Percentiles rank a stretch among this genome's conserved stretches.
Evolutionary conservation across 2,888 invertebrate species (phyloP).

Genomic region (Drosophila kambysellisi): DNA sequence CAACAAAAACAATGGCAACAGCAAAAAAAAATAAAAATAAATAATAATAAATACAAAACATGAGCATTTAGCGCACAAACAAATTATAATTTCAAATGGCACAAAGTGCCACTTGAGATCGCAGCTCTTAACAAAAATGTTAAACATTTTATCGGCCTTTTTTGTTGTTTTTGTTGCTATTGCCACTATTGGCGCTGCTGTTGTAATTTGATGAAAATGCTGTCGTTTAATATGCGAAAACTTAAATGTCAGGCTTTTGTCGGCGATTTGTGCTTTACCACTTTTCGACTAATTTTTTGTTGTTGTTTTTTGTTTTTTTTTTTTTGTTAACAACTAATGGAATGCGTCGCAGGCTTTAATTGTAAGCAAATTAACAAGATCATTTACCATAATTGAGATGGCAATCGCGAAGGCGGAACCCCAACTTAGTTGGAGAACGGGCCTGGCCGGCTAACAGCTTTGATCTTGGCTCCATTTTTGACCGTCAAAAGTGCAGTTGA

Average conservation of each 20-base stretch:
- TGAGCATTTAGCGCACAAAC: slow-evolving; percentile 72
- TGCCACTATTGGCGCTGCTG: slow-evolving; percentile 33
- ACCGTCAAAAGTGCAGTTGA: slow-evolving; percentile 40
- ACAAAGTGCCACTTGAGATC: slow-evolving; percentile 76
- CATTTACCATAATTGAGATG: slow-evolving; percentile 73
- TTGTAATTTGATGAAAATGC: slow-evolving; percentile 47
- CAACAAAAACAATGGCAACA: slow-evolving; percentile 28
- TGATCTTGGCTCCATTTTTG: slow-evolving; percentile 51
- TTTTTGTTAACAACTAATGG: slow-evolving; percentile 56
- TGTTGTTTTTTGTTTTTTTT: background rate
- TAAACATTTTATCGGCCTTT: slow-evolving; percentile 67
- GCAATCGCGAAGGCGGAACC: slow-evolving; percentile 67
- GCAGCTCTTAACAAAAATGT: slow-evolving; percentile 69
- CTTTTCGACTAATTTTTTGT: slow-evolving; percentile 33
- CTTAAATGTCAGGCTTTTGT: slow-evolving; percentile 67
- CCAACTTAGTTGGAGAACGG: slow-evolving; percentile 40
- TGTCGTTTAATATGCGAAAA: slow-evolving; percentile 67
- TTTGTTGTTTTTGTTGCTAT: slow-evolving; percentile 30
- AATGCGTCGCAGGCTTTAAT: slow-evolving; percentile 54
- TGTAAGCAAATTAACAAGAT: slow-evolving; percentile 81
- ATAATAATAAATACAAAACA: slow-evolving; percentile 51
- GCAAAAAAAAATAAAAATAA: slow-evolving; percentile 27
- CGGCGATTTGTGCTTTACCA: slow-evolving; percentile 56
- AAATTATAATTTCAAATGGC: slow-evolving; percentile 80
- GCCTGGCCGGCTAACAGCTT: slow-evolving; percentile 33